Conservation (phyloP, 2,113 vertebrate genomes). For the Okapia johnstoni region DNA sequence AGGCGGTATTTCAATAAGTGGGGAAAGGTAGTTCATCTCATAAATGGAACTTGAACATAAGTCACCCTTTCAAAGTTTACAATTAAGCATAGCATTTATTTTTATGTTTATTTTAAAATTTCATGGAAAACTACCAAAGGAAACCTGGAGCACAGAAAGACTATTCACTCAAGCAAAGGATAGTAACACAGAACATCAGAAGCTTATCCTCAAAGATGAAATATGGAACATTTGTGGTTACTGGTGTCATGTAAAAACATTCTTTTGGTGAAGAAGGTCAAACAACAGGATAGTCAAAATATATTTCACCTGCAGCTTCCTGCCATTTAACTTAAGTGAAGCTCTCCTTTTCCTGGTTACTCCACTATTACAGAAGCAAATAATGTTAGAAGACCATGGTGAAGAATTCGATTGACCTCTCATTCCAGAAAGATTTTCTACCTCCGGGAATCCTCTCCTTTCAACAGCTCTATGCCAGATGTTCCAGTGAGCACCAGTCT, state of each 20-base stretch:
- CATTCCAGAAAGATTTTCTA: not conserved
- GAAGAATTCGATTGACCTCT: not conserved
- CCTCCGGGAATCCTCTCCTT: not conserved
- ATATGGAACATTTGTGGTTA: not conserved
- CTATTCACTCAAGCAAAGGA: not conserved
- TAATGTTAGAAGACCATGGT: not conserved
- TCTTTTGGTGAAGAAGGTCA: not conserved
- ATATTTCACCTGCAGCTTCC: not conserved
- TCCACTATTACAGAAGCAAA: not conserved
- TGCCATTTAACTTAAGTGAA: not conserved
- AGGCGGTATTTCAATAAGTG: constrained; percentile 27
- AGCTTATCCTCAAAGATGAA: not conserved
- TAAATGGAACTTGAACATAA: not conserved
- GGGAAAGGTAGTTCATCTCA: not conserved
- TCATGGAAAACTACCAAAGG: not conserved
- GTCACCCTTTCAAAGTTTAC: not conserved
- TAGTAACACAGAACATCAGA: not conserved
- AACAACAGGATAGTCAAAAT: not conserved
- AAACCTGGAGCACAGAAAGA: not conserved
- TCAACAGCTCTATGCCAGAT: not conserved
- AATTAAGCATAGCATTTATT: not conserved
- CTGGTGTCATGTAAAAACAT: not conserved
- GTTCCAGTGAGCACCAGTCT: not conserved
- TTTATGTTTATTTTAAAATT: not conserved
- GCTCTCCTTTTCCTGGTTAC: not conserved